phyloP scores from a whole-genome alignment of 2,113 vertebrate genomes.

The Amia ocellicauda region DNA sequence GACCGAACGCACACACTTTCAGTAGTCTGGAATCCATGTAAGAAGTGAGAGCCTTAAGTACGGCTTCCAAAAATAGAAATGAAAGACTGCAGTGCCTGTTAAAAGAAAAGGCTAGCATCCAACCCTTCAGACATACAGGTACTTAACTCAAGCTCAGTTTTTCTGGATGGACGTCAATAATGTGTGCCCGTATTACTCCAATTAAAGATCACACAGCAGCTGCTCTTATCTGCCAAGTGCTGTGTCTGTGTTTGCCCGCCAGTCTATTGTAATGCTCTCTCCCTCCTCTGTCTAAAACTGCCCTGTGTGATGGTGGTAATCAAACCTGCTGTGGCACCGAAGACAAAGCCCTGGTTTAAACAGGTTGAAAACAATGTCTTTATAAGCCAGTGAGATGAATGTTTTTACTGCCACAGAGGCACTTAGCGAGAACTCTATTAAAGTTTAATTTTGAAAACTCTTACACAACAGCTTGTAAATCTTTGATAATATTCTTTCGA shows the following conservation, averaged over 20 bases:
- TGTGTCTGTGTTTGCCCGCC: no score
- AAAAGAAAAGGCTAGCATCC: no score
- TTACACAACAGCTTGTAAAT: constrained; percentile 27
- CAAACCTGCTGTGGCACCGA: no score
- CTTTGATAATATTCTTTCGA: constrained; percentile 18
- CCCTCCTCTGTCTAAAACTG: background rate
- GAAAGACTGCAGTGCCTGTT: no score
- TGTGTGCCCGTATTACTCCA: background rate
- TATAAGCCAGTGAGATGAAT: constrained; percentile 14
- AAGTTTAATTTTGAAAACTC: constrained; percentile 34
- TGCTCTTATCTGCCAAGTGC: constrained; percentile 1
- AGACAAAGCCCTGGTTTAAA: constrained; percentile 19
- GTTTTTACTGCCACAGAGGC: constrained; percentile 22
- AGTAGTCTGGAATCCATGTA: no score
- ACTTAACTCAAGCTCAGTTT: background rate
- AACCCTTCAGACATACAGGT: no score
- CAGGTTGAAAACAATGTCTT: constrained; percentile 28
- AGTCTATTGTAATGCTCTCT: constrained; percentile 1
- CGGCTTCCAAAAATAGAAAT: no score
- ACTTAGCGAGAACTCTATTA: constrained; percentile 33
- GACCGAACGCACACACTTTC: no score
- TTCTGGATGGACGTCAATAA: background rate
- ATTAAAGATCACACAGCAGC: background rate
- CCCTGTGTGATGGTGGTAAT: no score
- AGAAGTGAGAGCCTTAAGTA: no score